Evolutionary conservation across 2,113 vertebrate genomes (phyloP).

Genomic region (Chaenogobius annularis): DNA sequence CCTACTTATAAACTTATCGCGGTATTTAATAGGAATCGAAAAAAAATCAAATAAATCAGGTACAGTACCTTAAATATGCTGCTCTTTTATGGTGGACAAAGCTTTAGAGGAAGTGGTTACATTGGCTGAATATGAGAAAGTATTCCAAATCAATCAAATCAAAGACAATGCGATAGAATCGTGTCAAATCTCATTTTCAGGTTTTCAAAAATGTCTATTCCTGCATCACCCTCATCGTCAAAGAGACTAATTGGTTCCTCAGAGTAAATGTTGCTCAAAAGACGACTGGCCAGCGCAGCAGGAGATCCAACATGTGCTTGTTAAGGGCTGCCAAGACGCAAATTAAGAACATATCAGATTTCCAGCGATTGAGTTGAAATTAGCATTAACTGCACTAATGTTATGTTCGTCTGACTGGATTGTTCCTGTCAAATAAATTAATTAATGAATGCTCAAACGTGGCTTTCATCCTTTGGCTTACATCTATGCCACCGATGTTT

Average conservation of each 20-base stretch:
- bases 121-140: background rate
- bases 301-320: conserved; percentile 20
- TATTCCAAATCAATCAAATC: background rate
- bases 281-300: conserved; percentile 24
- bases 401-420: background rate
- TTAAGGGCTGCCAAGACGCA: conserved; percentile 36
- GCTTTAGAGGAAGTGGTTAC: background rate
- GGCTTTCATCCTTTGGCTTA: background rate
- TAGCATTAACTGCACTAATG: background rate
- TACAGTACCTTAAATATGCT: too few species aligned
- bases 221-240: conserved; percentile 26
- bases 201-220: conserved; percentile 14
- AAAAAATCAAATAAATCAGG: too few species aligned
- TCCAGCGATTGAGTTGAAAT: background rate
- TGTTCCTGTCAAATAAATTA: background rate
- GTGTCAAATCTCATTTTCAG: background rate
- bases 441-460: background rate
- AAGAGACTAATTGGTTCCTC: conserved; percentile 61
- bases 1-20: too few species aligned
- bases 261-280: conserved; percentile 49
- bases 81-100: background rate
- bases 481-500: background rate
- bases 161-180: background rate
- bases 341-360: background rate
- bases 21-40: too few species aligned